Conservation (phyloP, 2,113 vertebrate genomes). For the Brachyistius frenatus region DNA sequence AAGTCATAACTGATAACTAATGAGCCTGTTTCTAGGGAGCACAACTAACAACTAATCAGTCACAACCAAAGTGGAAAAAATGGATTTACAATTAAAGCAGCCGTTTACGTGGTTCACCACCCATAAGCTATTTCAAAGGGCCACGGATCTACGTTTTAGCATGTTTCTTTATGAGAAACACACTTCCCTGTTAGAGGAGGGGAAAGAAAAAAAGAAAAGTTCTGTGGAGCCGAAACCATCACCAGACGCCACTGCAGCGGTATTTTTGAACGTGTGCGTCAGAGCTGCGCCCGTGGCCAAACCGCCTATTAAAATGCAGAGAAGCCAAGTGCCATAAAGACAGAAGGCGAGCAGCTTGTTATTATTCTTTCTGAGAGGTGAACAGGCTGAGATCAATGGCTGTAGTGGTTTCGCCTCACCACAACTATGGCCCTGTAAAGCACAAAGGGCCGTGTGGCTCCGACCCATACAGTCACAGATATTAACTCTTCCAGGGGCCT, state of each 20-base stretch:
- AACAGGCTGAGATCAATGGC: slow-evolving; percentile 85
- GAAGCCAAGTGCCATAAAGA: slow-evolving; percentile 85
- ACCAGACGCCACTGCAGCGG: slow-evolving; percentile 78
- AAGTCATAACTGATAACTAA: slow-evolving; percentile 53
- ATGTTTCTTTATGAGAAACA: slow-evolving; percentile 82
- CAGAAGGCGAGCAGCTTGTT: slow-evolving; percentile 83
- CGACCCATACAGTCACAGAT: slow-evolving; percentile 75
- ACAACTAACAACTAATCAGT: slow-evolving; percentile 38
- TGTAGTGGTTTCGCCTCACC: slow-evolving; percentile 74
- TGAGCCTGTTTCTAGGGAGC: slow-evolving; percentile 24
- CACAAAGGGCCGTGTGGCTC: slow-evolving; percentile 69
- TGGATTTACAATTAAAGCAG: slow-evolving; percentile 55
- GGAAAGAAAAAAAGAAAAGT: slow-evolving; percentile 31
- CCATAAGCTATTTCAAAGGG: slow-evolving; percentile 64
- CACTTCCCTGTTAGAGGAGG: slow-evolving; percentile 66
- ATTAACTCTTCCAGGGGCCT: slow-evolving; percentile 77
- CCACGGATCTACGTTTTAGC: slow-evolving; percentile 59
- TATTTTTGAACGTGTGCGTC: slow-evolving; percentile 81
- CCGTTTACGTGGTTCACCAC: slow-evolving; percentile 62
- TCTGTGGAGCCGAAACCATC: slow-evolving; percentile 74
- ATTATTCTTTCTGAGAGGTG: slow-evolving; percentile 86
- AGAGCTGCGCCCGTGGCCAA: slow-evolving; percentile 75
- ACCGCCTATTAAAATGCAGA: slow-evolving; percentile 83
- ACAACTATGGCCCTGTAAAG: slow-evolving; percentile 81
- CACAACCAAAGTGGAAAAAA: slow-evolving; percentile 32